These are phyloP conservation scores for Ascidia mentula DNA, from an alignment of 23 tunicate genomes.

Conservation along the genomic window DNA sequence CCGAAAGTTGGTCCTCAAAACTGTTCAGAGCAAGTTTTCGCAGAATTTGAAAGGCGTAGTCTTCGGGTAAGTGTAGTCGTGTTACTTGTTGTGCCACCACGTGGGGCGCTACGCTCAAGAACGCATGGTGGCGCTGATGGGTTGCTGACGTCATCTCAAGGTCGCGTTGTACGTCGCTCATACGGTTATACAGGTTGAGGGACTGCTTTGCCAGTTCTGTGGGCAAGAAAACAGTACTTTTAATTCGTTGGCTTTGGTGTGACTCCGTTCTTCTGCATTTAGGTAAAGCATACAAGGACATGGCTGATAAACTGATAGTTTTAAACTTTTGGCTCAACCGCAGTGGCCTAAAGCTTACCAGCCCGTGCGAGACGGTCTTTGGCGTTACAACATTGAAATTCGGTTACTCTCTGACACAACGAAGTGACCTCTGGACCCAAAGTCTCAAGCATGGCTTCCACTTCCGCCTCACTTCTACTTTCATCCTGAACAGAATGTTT, in stretches of 20 bases:
- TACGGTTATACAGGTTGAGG: background rate
- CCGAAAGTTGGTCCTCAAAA: conserved; percentile 9
- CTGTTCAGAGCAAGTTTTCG: conserved; percentile 24
- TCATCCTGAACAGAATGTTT: background rate
- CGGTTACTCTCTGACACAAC: background rate
- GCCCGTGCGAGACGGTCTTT: conserved; percentile 6
- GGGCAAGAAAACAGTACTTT: no score
- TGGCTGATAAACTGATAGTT: no score
- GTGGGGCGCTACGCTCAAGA: background rate
- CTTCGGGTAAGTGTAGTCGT: conserved; percentile 46
- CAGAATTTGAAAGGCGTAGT: conserved; percentile 67
- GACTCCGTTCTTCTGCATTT: no score
- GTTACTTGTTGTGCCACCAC: background rate
- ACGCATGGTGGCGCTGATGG: background rate
- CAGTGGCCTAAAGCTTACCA: background rate
- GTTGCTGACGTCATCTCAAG: background rate
- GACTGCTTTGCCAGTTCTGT: background rate
- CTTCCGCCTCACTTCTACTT: background rate
- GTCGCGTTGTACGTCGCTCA: background rate
- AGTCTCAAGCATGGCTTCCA: background rate
- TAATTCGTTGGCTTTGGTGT: no score
- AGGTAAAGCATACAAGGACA: no score
- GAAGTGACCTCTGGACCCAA: background rate
- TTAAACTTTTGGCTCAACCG: no score
- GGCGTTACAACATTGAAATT: background rate